Conservation (phyloP, 2,888 invertebrate genomes). For the Xylota sylvarum region DNA sequence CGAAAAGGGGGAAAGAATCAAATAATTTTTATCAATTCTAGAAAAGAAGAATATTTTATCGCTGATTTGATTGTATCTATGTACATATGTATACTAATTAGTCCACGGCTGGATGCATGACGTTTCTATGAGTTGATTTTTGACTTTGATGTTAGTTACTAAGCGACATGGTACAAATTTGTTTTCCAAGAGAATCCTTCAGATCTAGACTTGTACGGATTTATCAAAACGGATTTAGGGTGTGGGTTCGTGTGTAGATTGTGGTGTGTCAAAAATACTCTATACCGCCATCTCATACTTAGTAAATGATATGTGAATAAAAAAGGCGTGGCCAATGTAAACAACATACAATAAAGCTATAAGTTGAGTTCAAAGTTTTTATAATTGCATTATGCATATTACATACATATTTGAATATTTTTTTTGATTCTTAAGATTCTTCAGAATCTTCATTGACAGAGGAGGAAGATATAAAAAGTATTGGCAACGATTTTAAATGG, state of each 20-base stretch:
- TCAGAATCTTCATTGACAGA: neutral
- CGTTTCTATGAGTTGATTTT: neutral
- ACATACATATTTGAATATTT: neutral
- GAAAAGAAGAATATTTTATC: neutral
- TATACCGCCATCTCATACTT: neutral
- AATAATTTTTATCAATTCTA: neutral
- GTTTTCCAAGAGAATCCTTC: neutral
- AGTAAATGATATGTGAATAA: neutral
- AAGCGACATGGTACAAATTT: too few species aligned
- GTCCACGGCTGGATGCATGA: neutral
- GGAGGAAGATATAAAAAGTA: neutral
- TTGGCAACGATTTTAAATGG: conserved; percentile 7
- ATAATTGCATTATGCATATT: neutral
- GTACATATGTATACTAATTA: neutral
- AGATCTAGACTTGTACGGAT: neutral
- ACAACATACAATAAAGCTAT: neutral
- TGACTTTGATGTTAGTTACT: too few species aligned
- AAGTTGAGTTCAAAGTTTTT: conserved; percentile 2
- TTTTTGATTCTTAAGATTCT: too few species aligned
- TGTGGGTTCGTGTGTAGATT: neutral
- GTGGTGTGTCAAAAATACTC: too few species aligned
- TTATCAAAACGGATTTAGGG: neutral
- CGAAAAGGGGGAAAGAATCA: neutral
- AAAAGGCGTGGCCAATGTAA: conserved; percentile 4
- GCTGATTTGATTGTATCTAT: neutral